Conservation (phyloP, 2,797 vertebrate genomes). For the Hemitrygon akajei region DNA sequence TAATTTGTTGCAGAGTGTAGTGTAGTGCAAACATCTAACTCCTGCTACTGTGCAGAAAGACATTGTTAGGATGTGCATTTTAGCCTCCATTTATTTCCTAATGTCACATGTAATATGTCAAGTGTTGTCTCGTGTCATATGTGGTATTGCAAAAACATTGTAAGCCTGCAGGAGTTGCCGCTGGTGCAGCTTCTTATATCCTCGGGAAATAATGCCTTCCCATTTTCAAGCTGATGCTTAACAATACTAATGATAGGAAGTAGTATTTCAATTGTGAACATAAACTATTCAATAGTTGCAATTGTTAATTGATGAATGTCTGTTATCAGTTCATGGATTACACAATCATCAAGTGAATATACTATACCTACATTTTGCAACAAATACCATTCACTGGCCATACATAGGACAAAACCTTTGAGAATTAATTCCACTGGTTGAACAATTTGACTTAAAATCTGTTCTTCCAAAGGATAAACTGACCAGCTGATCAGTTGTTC, state of each 20-base stretch:
- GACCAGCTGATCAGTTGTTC: not conserved
- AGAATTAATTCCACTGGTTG: not conserved
- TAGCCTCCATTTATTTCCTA: constrained; percentile 16
- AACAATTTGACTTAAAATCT: not conserved
- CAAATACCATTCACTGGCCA: not conserved
- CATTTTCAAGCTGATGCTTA: not conserved
- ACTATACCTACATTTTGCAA: not conserved
- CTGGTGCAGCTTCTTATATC: not conserved
- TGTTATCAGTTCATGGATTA: too few relatives aligned
- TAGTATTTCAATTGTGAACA: not conserved
- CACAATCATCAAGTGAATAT: not conserved
- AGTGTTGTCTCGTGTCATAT: constrained; percentile 18
- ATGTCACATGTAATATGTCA: constrained; percentile 26
- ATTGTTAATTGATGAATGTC: not conserved
- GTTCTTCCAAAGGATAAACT: not conserved
- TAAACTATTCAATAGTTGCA: not conserved
- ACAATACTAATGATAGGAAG: not conserved
- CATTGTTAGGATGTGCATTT: not conserved
- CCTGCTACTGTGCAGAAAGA: not conserved
- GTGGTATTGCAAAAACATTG: not conserved
- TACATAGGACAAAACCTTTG: not conserved
- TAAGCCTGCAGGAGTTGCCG: not conserved
- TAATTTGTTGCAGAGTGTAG: not conserved
- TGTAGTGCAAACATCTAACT: not conserved
- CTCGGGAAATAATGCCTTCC: constrained; percentile 8